A percentile compares a stretch with the other conserved stretches of the same genome.
These are phyloP conservation scores for Sakesphorus luctuosus DNA, from an alignment of 2,113 vertebrate genomes.

Conservation along the genomic window DNA sequence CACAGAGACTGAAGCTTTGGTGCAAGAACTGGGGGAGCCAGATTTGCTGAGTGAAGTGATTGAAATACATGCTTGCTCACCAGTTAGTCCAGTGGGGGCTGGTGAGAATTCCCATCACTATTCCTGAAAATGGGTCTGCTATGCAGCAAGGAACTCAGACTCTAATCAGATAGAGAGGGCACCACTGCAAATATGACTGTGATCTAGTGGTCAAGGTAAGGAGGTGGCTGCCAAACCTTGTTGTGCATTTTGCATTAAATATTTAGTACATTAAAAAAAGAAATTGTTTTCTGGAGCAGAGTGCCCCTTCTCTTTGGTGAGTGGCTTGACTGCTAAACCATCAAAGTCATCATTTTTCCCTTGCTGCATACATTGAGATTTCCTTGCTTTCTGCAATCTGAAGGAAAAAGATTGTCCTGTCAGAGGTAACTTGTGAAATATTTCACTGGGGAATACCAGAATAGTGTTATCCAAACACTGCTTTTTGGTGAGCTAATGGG, in stretches of 20 bases:
- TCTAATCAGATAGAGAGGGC: neutral
- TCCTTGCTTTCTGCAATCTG: neutral
- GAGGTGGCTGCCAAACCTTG: slow-evolving; percentile 12
- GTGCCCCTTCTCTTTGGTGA: neutral
- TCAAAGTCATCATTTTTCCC: neutral
- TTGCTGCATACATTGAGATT: neutral
- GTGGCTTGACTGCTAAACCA: neutral
- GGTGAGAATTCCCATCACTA: neutral
- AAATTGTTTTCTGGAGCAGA: slow-evolving; percentile 31
- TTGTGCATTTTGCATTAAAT: slow-evolving; percentile 38
- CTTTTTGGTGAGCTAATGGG: neutral
- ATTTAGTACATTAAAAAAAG: slow-evolving; percentile 33
- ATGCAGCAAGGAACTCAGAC: neutral
- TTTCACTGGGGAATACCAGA: neutral
- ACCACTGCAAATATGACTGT: neutral
- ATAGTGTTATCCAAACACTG: neutral
- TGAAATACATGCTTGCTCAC: neutral
- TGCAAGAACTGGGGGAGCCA: neutral
- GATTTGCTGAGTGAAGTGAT: neutral
- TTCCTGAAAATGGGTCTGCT: neutral
- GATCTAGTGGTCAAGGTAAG: neutral
- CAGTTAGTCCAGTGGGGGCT: neutral
- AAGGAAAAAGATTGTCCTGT: neutral
- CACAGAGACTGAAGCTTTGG: neutral
- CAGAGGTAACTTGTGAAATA: neutral